These are phyloP conservation scores for Temnothorax longispinosus DNA, from an alignment of 1,140 invertebrate species.

Conservation along the genomic window DNA sequence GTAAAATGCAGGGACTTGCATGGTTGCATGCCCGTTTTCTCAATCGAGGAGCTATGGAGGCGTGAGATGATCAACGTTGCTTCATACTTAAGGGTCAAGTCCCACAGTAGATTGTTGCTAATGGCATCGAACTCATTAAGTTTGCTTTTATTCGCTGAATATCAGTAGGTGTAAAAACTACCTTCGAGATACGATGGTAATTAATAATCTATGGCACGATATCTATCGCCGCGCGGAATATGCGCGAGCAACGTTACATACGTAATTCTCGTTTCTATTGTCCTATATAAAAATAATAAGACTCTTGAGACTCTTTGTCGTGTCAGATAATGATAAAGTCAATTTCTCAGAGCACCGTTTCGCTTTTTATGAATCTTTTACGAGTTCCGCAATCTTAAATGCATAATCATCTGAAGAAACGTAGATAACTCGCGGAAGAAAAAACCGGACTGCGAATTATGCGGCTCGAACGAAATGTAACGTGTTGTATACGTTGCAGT, in stretches of 20 bases:
- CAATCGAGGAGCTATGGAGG: background rate
- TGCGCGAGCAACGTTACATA: background rate
- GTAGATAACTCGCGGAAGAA: background rate
- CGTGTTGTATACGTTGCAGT: background rate
- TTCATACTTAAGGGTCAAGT: conserved; percentile 50
- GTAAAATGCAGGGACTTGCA: background rate
- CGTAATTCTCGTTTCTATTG: background rate
- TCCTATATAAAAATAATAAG: conserved; percentile 13
- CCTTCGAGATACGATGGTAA: background rate
- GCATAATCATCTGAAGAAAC: conserved; percentile 6
- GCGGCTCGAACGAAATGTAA: background rate
- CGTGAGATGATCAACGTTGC: background rate
- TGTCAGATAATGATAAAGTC: background rate
- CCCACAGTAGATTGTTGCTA: background rate
- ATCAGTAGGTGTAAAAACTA: conserved; percentile 33
- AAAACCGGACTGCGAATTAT: background rate
- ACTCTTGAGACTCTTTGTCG: background rate
- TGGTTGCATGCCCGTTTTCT: background rate
- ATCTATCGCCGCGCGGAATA: conserved; percentile 6
- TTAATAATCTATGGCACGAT: conserved; percentile 44
- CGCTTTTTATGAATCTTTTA: background rate
- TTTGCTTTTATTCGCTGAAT: conserved; percentile 7
- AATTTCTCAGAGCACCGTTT: background rate
- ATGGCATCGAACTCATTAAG: conserved; percentile 37
- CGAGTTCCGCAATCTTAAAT: conserved; percentile 20